Evolutionary conservation across 92 coral and sea anemone species (phyloP).

Genomic region (Phenganax marumi): DNA sequence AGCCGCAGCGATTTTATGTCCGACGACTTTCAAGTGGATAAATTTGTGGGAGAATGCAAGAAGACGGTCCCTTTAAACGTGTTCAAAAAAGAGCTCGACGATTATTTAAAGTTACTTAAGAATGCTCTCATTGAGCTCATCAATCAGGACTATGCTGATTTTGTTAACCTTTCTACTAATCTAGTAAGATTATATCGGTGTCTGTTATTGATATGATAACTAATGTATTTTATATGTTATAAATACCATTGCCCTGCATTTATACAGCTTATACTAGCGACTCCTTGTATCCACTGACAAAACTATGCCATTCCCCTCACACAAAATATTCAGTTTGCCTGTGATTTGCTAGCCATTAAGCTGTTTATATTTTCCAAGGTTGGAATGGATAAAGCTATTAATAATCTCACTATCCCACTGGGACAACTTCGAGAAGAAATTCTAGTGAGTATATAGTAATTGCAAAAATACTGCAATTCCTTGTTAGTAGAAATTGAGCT

Average conservation of each 20-base stretch:
- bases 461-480: background rate
- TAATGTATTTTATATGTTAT: too few relatives aligned
- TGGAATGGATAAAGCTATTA: slow-evolving; percentile 94
- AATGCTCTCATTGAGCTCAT: slow-evolving; percentile 94
- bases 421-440: slow-evolving; percentile 98
- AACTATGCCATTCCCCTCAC: too few relatives aligned
- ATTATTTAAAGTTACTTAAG: slow-evolving; percentile 84
- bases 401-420: slow-evolving; percentile 83
- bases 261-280: too few relatives aligned
- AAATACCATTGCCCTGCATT: too few relatives aligned
- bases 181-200: slow-evolving; percentile 62
- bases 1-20: slow-evolving; percentile 79
- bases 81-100: slow-evolving; percentile 80
- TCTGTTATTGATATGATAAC: background rate
- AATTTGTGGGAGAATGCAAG: slow-evolving; percentile 79
- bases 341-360: too few relatives aligned
- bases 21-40: slow-evolving; percentile 81
- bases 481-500: background rate
- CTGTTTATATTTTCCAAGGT: slow-evolving; percentile 54
- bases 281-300: too few relatives aligned
- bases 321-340: background rate
- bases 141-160: slow-evolving; percentile 98
- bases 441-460: slow-evolving; percentile 60
- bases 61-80: slow-evolving; percentile 76
- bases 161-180: slow-evolving; percentile 91